Conservation (phyloP, 1,140 invertebrate species). For the Chelonus insularis region DNA sequence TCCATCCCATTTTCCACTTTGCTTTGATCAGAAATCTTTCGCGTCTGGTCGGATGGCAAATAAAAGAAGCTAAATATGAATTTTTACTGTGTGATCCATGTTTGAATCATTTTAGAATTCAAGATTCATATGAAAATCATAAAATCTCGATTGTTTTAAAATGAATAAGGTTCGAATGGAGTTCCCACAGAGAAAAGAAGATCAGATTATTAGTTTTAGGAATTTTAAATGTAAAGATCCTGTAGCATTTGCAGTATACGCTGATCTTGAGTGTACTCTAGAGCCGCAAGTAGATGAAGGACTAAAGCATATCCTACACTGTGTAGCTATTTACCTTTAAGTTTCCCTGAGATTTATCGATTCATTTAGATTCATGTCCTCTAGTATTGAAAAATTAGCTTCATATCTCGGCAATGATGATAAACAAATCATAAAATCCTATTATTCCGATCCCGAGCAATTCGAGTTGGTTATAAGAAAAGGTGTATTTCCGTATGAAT, state of each 20-base stretch:
- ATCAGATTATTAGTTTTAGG: not conserved
- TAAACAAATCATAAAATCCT: constrained; percentile 25
- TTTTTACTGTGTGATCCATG: constrained; percentile 9
- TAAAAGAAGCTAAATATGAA: not conserved
- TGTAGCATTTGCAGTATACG: constrained; percentile 12
- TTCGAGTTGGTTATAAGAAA: constrained; percentile 29
- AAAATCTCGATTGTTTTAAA: not conserved
- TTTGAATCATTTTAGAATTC: not conserved
- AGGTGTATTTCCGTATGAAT: constrained; percentile 46
- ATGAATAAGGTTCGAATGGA: not conserved
- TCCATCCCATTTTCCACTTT: not conserved
- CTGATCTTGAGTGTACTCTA: constrained; percentile 28
- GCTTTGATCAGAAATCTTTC: constrained; percentile 3
- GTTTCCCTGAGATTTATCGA: constrained; percentile 37
- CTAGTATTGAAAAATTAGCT: constrained; percentile 23
- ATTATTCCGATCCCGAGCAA: constrained; percentile 19
- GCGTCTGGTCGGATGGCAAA: not conserved
- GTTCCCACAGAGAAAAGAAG: not conserved
- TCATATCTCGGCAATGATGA: too few species aligned
- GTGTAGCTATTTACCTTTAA: constrained; percentile 24
- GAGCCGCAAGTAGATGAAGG: not conserved
- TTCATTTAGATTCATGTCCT: constrained; percentile 35
- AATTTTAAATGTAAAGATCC: not conserved
- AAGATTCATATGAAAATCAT: not conserved
- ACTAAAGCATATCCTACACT: not conserved